Percentiles rank a stretch among this genome's conserved stretches.
These are phyloP conservation scores for Leptura quadrifasciata DNA, from an alignment of 2,888 invertebrate genomes.

Conservation along the genomic window DNA sequence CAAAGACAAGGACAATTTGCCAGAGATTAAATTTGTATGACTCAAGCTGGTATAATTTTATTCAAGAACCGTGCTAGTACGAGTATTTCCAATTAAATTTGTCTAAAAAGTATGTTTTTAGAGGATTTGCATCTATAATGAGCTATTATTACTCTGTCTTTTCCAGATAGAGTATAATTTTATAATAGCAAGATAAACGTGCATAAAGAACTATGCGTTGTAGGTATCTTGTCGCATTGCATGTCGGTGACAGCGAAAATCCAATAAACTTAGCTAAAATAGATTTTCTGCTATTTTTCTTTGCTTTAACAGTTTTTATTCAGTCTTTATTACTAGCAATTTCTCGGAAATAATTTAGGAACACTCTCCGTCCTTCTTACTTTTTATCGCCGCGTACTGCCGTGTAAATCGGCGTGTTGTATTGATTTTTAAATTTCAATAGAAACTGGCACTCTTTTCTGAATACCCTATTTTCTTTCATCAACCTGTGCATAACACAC, in stretches of 20 bases:
- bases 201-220: slow-evolving; percentile 38
- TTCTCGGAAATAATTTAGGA: slow-evolving; percentile 65
- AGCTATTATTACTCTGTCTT: no score
- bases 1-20: no score
- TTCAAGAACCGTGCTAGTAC: no score
- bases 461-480: slow-evolving; percentile 45
- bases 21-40: no score
- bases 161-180: no score
- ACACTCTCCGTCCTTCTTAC: slow-evolving; percentile 52
- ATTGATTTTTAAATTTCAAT: slow-evolving; percentile 64
- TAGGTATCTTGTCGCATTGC: slow-evolving; percentile 34
- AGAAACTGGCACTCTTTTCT: slow-evolving; percentile 52
- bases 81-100: no score
- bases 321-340: slow-evolving; percentile 63
- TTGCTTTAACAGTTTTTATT: slow-evolving; percentile 53
- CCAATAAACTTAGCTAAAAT: slow-evolving; percentile 49
- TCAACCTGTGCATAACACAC: slow-evolving; percentile 36
- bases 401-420: slow-evolving; percentile 57
- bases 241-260: slow-evolving; percentile 48
- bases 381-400: slow-evolving; percentile 55
- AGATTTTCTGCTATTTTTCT: slow-evolving; percentile 57
- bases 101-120: no score
- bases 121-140: no score
- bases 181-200: not conserved
- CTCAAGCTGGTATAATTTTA: no score